These are phyloP conservation scores for Trogon surrucura DNA, from an alignment of 2,113 vertebrate genomes.

Conservation along the genomic window DNA sequence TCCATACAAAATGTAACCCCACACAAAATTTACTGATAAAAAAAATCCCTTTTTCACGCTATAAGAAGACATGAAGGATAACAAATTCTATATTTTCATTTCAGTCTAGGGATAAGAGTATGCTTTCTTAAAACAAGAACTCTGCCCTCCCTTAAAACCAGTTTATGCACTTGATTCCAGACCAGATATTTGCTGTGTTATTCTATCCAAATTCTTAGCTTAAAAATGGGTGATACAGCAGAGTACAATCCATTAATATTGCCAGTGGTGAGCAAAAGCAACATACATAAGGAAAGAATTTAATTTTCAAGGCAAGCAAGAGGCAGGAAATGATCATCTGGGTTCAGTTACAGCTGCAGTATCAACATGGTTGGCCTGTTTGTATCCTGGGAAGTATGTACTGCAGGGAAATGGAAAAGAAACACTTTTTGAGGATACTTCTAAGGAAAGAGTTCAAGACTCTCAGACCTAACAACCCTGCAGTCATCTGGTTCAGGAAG, in stretches of 20 bases:
- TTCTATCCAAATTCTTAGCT: not conserved
- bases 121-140: not conserved
- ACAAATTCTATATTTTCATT: not conserved
- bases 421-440: not conserved
- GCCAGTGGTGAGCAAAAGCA: slow-evolving; percentile 15
- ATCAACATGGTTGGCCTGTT: not conserved
- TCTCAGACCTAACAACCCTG: not conserved
- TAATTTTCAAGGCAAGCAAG: slow-evolving; percentile 34
- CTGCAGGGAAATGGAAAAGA: not conserved
- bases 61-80: not conserved
- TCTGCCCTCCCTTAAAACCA: not conserved
- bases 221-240: not conserved
- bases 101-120: not conserved
- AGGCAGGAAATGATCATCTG: slow-evolving; percentile 54
- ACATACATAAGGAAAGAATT: slow-evolving; percentile 22
- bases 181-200: not conserved
- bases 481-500: not conserved
- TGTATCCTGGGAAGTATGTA: slow-evolving; percentile 9
- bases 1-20: not conserved
- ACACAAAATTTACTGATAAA: not conserved
- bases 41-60: not conserved
- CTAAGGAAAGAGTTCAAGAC: slow-evolving; percentile 25
- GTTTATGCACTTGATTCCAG: not conserved
- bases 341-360: slow-evolving; percentile 37
- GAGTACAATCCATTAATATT: not conserved